Evolutionary conservation across 2,113 vertebrate genomes (phyloP).

Genomic region (Fregata magnificens): DNA sequence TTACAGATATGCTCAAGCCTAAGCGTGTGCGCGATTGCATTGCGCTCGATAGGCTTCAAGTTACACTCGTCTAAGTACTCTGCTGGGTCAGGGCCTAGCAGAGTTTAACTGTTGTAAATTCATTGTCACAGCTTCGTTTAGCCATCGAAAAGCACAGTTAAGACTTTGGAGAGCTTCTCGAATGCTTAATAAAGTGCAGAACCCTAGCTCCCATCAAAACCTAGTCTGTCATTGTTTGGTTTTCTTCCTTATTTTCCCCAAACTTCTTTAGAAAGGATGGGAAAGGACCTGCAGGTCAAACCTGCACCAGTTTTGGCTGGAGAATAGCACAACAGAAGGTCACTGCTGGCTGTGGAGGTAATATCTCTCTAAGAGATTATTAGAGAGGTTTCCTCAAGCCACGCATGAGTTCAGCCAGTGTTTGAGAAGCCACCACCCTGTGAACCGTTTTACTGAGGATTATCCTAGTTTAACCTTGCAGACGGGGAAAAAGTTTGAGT

Average conservation of each 20-base stretch:
- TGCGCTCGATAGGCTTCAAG: background rate
- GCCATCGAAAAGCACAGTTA: background rate
- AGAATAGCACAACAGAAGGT: background rate
- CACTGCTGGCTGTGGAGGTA: background rate
- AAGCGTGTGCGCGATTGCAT: rapidly evolving
- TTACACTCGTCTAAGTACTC: background rate
- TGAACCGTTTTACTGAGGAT: background rate
- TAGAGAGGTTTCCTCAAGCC: background rate
- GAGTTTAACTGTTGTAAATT: background rate
- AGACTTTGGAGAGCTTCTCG: background rate
- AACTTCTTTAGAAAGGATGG: background rate
- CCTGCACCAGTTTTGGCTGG: background rate
- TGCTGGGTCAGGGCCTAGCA: background rate
- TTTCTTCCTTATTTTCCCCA: background rate
- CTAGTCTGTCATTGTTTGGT: rapidly evolving
- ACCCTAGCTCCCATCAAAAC: background rate
- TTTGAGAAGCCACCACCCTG: background rate
- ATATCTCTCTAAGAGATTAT: background rate
- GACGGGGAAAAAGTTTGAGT: background rate
- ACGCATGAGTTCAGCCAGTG: rapidly evolving
- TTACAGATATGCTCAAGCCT: background rate
- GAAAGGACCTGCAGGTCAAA: background rate
- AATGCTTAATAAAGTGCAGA: background rate
- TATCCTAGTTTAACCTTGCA: background rate
- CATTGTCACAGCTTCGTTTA: background rate